Conservation (phyloP, 2,888 invertebrate genomes). For the Calameuta pallipes region DNA sequence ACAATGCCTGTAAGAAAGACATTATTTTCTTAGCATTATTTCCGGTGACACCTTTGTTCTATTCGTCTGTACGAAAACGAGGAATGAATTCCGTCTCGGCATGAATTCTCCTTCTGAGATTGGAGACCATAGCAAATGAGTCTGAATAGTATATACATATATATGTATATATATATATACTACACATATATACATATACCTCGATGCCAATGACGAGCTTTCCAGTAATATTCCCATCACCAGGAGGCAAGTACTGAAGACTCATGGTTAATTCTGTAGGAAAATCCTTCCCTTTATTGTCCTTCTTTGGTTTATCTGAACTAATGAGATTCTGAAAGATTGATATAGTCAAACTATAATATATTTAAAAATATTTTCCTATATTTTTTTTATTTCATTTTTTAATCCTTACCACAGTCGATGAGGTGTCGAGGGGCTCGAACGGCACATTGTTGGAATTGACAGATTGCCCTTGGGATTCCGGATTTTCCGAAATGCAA, state of each 20-base stretch:
- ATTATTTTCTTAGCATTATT: conserved; percentile 5
- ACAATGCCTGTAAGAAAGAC: conserved; percentile 58
- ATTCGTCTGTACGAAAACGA: neutral
- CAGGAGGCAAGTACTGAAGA: conserved; percentile 57
- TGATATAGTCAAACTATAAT: neutral
- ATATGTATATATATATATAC: neutral
- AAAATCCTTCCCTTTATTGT: conserved; percentile 50
- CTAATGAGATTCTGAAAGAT: conserved; percentile 50
- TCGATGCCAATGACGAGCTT: conserved; percentile 61
- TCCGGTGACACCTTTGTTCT: conserved; percentile 5
- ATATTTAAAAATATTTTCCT: neutral
- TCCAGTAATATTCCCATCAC: conserved; percentile 50
- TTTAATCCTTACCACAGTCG: conserved; percentile 44
- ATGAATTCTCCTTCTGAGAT: neutral
- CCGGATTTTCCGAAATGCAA: conserved; percentile 50
- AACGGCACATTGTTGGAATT: conserved; percentile 45
- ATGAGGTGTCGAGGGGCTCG: conserved; percentile 43
- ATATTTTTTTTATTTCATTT: neutral
- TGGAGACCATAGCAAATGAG: neutral
- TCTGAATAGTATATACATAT: neutral
- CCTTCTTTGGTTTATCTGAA: conserved; percentile 46
- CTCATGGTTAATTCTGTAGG: conserved; percentile 62
- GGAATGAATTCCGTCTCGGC: neutral
- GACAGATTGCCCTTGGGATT: conserved; percentile 44
- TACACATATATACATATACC: conserved; percentile 35